Conservation (phyloP, 2,888 invertebrate genomes). For the Temnothorax rugatulus region DNA sequence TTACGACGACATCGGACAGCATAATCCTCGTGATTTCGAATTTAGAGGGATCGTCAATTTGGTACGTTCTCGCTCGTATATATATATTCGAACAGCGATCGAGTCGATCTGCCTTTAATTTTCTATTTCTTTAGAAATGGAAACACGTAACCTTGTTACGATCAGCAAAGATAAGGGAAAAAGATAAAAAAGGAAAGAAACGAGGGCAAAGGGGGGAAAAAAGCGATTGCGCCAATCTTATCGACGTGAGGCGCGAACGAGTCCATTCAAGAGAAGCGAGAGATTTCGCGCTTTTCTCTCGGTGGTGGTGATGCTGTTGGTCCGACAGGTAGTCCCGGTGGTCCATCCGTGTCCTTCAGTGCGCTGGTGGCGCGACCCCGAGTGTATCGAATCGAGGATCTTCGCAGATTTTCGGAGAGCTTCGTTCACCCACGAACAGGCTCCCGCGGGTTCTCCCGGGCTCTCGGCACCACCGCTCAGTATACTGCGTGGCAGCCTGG, state of each 20-base stretch:
- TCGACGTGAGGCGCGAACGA: constrained; percentile 15
- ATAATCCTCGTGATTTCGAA: constrained; percentile 47
- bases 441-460: constrained; percentile 74
- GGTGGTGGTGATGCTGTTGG: constrained; percentile 32
- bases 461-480: constrained; percentile 78
- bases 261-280: constrained; percentile 21
- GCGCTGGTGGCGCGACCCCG: constrained; percentile 78
- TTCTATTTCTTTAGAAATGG: not conserved
- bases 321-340: constrained; percentile 67
- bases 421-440: constrained; percentile 76
- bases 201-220: not conserved
- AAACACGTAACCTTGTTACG: constrained; percentile 15
- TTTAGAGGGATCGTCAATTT: constrained; percentile 54
- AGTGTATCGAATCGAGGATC: constrained; percentile 83
- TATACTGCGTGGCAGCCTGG: constrained; percentile 83
- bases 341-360: constrained; percentile 68
- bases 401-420: constrained; percentile 83
- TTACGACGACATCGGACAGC: constrained; percentile 36
- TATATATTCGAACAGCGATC: not conserved
- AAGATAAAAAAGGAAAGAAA: not conserved
- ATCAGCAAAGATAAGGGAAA: not conserved
- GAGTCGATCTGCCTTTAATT: constrained; percentile 6
- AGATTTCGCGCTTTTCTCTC: constrained; percentile 24
- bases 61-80: not conserved
- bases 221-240: constrained; percentile 6